A percentile compares a stretch with the other conserved stretches of the same genome.
phyloP scores from a whole-genome alignment of 2,797 vertebrate genomes.

The Masticophis lateralis region DNA sequence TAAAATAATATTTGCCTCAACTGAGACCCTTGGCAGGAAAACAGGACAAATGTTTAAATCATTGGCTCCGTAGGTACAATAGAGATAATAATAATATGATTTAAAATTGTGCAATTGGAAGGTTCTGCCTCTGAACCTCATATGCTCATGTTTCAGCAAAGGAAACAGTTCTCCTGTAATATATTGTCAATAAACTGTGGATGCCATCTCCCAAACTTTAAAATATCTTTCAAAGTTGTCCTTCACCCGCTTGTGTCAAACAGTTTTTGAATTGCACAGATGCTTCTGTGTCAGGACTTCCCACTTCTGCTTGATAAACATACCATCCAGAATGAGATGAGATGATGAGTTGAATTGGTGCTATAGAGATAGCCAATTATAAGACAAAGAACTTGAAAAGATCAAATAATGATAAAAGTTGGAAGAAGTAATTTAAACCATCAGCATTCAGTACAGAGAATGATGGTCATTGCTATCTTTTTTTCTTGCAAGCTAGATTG shows the following conservation, averaged over 20 bases:
- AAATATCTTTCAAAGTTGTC: background rate
- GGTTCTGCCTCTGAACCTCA: background rate
- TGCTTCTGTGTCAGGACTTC: background rate
- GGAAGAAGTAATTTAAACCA: background rate
- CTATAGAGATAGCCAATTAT: background rate
- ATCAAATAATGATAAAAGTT: background rate
- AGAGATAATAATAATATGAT: constrained; percentile 45
- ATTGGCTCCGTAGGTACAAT: constrained; percentile 49
- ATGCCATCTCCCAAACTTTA: background rate
- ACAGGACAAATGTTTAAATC: constrained; percentile 43
- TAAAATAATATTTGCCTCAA: constrained; percentile 48
- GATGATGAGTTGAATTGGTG: background rate
- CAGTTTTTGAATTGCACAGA: background rate
- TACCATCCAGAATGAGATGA: background rate
- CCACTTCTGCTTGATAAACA: background rate
- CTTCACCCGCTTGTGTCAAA: background rate
- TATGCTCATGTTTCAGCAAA: background rate
- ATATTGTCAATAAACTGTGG: background rate
- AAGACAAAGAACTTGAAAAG: background rate
- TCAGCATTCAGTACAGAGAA: background rate
- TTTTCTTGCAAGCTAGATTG: background rate
- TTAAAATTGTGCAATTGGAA: background rate
- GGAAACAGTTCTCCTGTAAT: background rate
- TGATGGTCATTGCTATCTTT: background rate
- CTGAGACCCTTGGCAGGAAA: constrained; percentile 52